Percentiles rank a stretch among this genome's conserved stretches.
Conservation (phyloP, 2,888 invertebrate genomes). For the Chymomyza fuscimana region DNA sequence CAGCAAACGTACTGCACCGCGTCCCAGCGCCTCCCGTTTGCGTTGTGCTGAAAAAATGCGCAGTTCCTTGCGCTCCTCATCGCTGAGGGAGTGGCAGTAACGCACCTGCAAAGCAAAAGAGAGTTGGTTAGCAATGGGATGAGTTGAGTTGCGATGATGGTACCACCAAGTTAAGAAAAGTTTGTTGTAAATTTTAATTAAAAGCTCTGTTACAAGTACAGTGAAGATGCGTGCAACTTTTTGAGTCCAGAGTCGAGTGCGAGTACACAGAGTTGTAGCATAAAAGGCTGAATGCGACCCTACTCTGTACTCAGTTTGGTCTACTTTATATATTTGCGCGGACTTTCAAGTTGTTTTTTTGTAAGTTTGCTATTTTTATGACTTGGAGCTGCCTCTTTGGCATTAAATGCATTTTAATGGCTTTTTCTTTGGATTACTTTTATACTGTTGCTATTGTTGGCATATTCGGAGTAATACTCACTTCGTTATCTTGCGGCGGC, state of each 20-base stretch:
- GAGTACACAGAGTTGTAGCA: background rate
- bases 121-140: background rate
- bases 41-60: constrained; percentile 95
- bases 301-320: no score
- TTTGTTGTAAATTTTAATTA: constrained; percentile 73
- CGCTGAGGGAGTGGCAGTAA: constrained; percentile 95
- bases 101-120: constrained; percentile 84
- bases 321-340: constrained; percentile 1
- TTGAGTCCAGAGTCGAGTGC: constrained; percentile 30
- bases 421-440: constrained; percentile 7
- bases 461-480: constrained; percentile 70
- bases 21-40: constrained; percentile 95
- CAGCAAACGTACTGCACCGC: constrained; percentile 92
- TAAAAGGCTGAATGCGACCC: constrained; percentile 8
- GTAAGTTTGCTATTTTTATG: constrained; percentile 21
- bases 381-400: constrained; percentile 3
- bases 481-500: constrained; percentile 98
- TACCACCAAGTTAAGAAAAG: constrained; percentile 17
- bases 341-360: constrained; percentile 19
- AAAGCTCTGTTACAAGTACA: constrained; percentile 55
- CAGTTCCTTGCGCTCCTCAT: constrained; percentile 96
- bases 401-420: constrained; percentile 13
- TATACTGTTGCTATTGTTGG: background rate
- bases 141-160: constrained; percentile 1
- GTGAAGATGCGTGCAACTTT: constrained; percentile 53